These are phyloP conservation scores for Andrena bucephala DNA, from an alignment of 2,888 invertebrate genomes.

Conservation along the genomic window DNA sequence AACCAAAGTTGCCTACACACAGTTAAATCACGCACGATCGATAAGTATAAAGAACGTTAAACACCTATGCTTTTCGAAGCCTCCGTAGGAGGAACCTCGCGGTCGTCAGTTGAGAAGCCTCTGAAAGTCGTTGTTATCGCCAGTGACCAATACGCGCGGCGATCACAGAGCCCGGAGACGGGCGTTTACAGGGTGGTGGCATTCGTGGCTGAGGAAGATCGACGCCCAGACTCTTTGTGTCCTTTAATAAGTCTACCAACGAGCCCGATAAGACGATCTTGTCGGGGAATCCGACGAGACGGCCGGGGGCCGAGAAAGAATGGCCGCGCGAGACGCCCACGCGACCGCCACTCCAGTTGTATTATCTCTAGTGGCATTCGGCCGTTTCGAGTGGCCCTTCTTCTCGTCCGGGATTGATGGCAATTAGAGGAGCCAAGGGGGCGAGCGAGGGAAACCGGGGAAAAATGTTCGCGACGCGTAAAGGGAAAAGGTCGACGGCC, in stretches of 20 bases:
- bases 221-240: constrained; percentile 48
- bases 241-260: constrained; percentile 37
- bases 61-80: no score
- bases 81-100: no score
- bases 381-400: constrained; percentile 41
- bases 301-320: constrained; percentile 16
- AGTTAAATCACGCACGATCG: no score
- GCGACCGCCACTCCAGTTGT: constrained; percentile 39
- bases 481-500: constrained; percentile 48
- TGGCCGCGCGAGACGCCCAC: constrained; percentile 61
- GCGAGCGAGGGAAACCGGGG: constrained; percentile 16
- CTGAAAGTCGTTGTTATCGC: constrained; percentile 29
- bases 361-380: constrained; percentile 59
- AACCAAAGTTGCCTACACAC: no score
- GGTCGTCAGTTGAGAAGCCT: no score
- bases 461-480: constrained; percentile 27
- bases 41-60: no score
- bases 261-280: constrained; percentile 53
- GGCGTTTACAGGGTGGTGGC: constrained; percentile 5
- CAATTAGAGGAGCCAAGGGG: constrained; percentile 54
- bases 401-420: constrained; percentile 49
- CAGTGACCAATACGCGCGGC: constrained; percentile 14
- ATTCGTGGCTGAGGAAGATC: constrained; percentile 21
- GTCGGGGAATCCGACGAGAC: constrained; percentile 36
- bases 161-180: constrained; percentile 20